Conservation (phyloP, 2,113 vertebrate genomes). For the Echinops telfairi region DNA sequence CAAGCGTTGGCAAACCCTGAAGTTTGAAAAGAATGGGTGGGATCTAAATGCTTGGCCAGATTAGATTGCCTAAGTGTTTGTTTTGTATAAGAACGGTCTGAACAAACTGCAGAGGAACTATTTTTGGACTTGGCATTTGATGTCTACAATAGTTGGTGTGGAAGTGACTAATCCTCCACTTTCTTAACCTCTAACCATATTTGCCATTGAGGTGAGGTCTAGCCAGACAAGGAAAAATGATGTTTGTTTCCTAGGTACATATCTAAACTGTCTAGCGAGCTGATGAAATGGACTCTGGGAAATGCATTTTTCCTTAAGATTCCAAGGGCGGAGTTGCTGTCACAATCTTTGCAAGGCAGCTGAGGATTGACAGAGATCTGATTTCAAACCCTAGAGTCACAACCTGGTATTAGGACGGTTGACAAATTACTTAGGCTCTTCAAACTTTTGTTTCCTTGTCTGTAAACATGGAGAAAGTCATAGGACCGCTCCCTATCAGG, state of each 20-base stretch:
- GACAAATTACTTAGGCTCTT: background rate
- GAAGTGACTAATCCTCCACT: background rate
- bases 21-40: slow-evolving; percentile 64
- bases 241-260: background rate
- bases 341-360: background rate
- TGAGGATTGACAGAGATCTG: background rate
- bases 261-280: background rate
- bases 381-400: background rate
- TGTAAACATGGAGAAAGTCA: background rate
- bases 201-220: background rate
- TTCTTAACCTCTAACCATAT: background rate
- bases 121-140: background rate
- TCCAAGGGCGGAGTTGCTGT: background rate
- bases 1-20: slow-evolving; percentile 61
- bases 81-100: slow-evolving; percentile 29
- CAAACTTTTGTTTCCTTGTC: background rate
- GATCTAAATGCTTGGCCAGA: slow-evolving; percentile 69
- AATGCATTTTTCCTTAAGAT: background rate
- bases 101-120: background rate
- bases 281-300: background rate
- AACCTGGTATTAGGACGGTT: background rate
- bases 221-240: background rate
- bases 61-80: slow-evolving; percentile 61
- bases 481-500: background rate
- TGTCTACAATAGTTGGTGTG: background rate